Evolutionary conservation across 1,140 invertebrate species (phyloP), one percentile per base, ranked within the genome.

Genomic region (Anastrepha obliqua): DNA sequence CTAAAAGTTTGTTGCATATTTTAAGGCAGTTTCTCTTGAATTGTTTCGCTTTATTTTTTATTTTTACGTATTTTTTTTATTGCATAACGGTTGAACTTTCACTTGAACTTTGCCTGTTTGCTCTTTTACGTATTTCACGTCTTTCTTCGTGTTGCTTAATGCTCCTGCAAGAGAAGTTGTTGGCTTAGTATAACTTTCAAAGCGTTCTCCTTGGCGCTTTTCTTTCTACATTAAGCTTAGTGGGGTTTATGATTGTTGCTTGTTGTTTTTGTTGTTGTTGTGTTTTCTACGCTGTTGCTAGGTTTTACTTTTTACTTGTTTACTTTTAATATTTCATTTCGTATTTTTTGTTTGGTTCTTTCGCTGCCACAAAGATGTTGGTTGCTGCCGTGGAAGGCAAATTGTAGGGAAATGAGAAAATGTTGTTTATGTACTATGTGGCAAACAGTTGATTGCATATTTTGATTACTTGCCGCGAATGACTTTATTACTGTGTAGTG

Each of bases 1-100:
- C 74, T 81, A 81, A 81, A 81, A 81, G 74, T 81, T 81, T 81
- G 47, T 81, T 81, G 74, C 74, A 81, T 51, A 81, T 81, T 81
- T 55, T 81, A 81, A 81, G 74, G 74, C 74, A 81, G 74, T 81
- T 81, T 81, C 20, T 17, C 47, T 55, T 20, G 47, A 20, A 20
- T 55, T 81, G 3, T 62, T 62, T 62, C 60, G 60, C 60, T 70
- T 58, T 17, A 17, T 81, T 51, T 81, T 51, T 44, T 74, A 17
- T 74, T 74, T 15, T 42, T 74, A 17, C 42, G 42, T 44, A 74
- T 17, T 17, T 51, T 74, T 74, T 17, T 51, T 42, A 74, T 74
- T 74, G 44, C 64, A 20, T 67, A 39, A 74, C 15, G 42, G 39
- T 44, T 74, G 7, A 20, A 67, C 64, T 67, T 67, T 20, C 51